These are phyloP conservation scores for Cephonodes hylas DNA, from an alignment of 2,888 invertebrate species.

Conservation along the genomic window DNA sequence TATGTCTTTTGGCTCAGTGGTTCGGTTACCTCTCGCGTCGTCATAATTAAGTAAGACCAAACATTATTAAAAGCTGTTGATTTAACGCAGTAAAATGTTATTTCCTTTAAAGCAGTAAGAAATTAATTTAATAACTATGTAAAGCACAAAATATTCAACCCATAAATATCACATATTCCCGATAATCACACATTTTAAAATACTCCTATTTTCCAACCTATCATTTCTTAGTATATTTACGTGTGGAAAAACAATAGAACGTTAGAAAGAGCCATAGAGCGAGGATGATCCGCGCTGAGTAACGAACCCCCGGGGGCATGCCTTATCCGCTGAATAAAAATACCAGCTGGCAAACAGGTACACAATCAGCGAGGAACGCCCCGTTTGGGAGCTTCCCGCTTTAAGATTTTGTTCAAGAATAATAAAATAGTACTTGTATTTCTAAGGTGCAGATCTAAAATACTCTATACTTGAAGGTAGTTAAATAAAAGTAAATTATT, in stretches of 20 bases:
- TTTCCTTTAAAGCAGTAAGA: too few species aligned
- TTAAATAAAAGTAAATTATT: too few species aligned
- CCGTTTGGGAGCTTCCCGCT: neutral
- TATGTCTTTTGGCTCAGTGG: too few species aligned
- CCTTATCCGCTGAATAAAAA: conserved; percentile 58
- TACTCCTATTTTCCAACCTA: neutral
- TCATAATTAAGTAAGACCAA: too few species aligned
- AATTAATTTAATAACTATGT: too few species aligned
- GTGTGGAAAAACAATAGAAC: conserved; percentile 26
- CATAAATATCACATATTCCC: neutral
- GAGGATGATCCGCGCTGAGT: conserved; percentile 49
- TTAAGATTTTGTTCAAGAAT: neutral
- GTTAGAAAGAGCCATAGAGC: conserved; percentile 20
- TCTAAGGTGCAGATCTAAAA: neutral
- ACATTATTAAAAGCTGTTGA: too few species aligned
- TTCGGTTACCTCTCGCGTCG: too few species aligned
- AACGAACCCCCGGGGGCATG: conserved; percentile 64
- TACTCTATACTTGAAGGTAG: too few species aligned
- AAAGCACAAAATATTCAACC: too few species aligned
- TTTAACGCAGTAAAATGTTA: too few species aligned
- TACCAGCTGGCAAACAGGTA: conserved; percentile 32
- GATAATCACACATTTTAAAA: neutral
- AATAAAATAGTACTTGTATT: neutral
- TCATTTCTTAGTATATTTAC: neutral
- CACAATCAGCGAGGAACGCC: conserved; percentile 22